Conservation (phyloP, 1,140 invertebrate genomes). For the Diuraphis noxia region DNA sequence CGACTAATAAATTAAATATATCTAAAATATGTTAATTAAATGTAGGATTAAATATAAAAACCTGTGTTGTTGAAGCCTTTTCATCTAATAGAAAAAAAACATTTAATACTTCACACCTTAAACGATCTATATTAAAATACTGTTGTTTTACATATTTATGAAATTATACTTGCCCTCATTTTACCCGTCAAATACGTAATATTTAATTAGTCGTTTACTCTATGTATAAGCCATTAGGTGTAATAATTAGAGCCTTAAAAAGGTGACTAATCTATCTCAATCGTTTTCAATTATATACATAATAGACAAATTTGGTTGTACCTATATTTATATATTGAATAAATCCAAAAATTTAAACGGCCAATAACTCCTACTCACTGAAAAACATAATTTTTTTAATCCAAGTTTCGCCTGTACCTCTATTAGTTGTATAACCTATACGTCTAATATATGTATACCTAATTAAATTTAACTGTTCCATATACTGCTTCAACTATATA, state of each 20-base stretch:
- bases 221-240: too few relatives aligned
- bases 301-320: neutral
- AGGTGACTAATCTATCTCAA: too few relatives aligned
- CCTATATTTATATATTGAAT: neutral
- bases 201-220: too few relatives aligned
- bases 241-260: too few relatives aligned
- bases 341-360: neutral
- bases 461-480: neutral
- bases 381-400: neutral
- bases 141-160: neutral
- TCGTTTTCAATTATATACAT: neutral
- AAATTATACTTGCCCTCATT: too few relatives aligned
- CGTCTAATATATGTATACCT: too few relatives aligned
- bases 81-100: too few relatives aligned
- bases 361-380: neutral
- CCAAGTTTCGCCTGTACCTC: neutral
- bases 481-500: neutral
- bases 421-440: neutral
- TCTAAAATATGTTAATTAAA: too few relatives aligned
- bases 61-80: too few relatives aligned
- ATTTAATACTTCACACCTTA: too few relatives aligned
- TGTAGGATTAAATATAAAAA: too few relatives aligned
- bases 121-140: neutral
- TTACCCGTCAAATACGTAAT: too few relatives aligned
- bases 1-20: neutral